These are phyloP conservation scores for Ranitomeya imitator DNA, from an alignment of 2,113 vertebrate genomes.

Conservation along the genomic window DNA sequence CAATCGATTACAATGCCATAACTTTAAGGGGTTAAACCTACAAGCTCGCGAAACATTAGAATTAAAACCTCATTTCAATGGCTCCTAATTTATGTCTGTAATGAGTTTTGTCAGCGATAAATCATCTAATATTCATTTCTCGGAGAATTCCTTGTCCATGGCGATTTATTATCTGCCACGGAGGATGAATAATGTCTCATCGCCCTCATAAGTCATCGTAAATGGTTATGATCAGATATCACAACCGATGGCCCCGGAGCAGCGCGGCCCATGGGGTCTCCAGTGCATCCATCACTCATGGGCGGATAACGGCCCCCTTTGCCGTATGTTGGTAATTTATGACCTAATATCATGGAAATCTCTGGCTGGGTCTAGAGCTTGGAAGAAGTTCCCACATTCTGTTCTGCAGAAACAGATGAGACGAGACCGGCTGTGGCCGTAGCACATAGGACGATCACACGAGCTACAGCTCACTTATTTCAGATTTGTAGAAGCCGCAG, in stretches of 20 bases:
- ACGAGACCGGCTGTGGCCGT: background rate
- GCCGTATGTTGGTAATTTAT: background rate
- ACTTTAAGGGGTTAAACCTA: background rate
- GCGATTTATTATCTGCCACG: background rate
- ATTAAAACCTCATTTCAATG: background rate
- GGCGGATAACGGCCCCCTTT: background rate
- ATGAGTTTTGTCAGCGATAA: background rate
- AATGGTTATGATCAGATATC: background rate
- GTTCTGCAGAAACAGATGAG: background rate
- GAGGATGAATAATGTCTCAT: background rate
- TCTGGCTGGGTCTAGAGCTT: background rate
- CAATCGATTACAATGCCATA: background rate
- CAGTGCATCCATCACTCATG: background rate
- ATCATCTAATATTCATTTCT: constrained; percentile 3
- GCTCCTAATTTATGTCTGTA: background rate
- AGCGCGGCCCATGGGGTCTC: background rate
- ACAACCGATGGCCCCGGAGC: background rate
- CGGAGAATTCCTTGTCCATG: background rate
- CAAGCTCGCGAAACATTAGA: background rate
- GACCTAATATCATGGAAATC: background rate
- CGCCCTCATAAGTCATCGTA: background rate
- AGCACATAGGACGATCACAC: background rate
- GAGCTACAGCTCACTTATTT: background rate
- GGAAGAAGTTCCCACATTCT: background rate
- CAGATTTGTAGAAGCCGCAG: background rate